Evolutionary conservation across 2,888 invertebrate genomes (phyloP).

Genomic region (Drosophila peninsularis): DNA sequence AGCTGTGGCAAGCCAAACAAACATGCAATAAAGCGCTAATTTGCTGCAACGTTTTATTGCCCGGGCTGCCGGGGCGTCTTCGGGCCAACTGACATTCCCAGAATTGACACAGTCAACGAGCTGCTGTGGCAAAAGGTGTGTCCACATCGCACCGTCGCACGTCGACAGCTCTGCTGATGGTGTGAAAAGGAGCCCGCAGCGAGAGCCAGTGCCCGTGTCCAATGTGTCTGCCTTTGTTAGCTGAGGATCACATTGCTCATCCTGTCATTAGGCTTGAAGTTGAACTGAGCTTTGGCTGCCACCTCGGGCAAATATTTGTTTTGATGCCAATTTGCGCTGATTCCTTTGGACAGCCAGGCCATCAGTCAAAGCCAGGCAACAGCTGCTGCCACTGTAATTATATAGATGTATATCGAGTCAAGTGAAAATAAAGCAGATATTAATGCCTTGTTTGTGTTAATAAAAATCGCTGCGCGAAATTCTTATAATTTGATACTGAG

Average conservation of each 20-base stretch:
- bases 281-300: constrained; percentile 62
- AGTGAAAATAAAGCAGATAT: constrained; percentile 67
- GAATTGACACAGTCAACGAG: constrained; percentile 74
- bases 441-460: constrained; percentile 79
- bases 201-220: constrained; percentile 14
- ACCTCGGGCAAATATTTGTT: constrained; percentile 80
- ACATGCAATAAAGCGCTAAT: constrained; percentile 77
- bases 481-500: constrained; percentile 53
- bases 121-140: constrained; percentile 64
- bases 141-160: constrained; percentile 64
- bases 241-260: constrained; percentile 52
- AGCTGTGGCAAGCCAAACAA: constrained; percentile 56
- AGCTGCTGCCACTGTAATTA: constrained; percentile 57
- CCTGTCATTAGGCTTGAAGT: constrained; percentile 68
- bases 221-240: constrained; percentile 23
- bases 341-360: constrained; percentile 71
- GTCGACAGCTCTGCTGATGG: constrained; percentile 43
- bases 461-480: constrained; percentile 57
- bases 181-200: constrained; percentile 63
- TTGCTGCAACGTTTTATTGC: constrained; percentile 72
- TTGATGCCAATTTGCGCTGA: constrained; percentile 77
- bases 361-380: constrained; percentile 39
- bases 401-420: constrained; percentile 34
- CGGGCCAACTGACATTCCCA: constrained; percentile 57
- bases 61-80: constrained; percentile 13